These are phyloP conservation scores for Sarcophaga variegata DNA, from an alignment of 2,888 invertebrate genomes.

Conservation along the genomic window DNA sequence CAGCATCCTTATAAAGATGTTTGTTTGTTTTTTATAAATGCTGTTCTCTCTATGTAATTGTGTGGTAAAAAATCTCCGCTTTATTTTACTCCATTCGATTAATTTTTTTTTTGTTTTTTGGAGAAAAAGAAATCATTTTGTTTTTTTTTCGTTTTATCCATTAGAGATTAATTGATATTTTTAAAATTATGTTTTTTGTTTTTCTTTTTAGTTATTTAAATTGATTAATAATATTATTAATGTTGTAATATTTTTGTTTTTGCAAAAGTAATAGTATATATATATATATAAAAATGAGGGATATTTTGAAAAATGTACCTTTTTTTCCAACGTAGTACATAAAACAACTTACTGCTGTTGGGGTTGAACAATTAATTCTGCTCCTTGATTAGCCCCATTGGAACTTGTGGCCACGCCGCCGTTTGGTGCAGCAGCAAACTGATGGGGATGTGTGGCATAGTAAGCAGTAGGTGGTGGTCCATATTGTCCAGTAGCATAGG, in stretches of 20 bases:
- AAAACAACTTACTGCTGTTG: conserved; percentile 64
- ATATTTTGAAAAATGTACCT: conserved; percentile 57
- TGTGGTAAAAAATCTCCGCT: conserved; percentile 46
- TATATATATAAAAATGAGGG: conserved; percentile 25
- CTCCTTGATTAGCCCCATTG: conserved; percentile 63
- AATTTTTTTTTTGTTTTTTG: conserved; percentile 52
- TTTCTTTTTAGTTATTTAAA: conserved; percentile 50
- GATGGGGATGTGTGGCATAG: conserved; percentile 77
- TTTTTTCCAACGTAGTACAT: conserved; percentile 10
- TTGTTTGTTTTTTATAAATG: conserved; percentile 49
- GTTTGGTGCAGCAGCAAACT: conserved; percentile 73
- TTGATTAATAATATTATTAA: conserved; percentile 56
- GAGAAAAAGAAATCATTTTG: conserved; percentile 67
- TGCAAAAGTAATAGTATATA: conserved; percentile 38
- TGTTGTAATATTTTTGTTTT: conserved; percentile 55
- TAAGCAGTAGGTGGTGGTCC: conserved; percentile 78
- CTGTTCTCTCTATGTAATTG: conserved; percentile 36
- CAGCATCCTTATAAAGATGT: conserved; percentile 59
- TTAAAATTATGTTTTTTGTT: conserved; percentile 55
- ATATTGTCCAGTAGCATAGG: conserved; percentile 78
- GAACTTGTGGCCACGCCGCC: conserved; percentile 69
- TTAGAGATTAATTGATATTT: conserved; percentile 67
- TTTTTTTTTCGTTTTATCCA: conserved; percentile 55
- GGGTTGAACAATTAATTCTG: conserved; percentile 63
- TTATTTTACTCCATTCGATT: conserved; percentile 44